These are phyloP conservation scores for Pristiophorus japonicus DNA, from an alignment of 2,113 vertebrate genomes.

Conservation along the genomic window DNA sequence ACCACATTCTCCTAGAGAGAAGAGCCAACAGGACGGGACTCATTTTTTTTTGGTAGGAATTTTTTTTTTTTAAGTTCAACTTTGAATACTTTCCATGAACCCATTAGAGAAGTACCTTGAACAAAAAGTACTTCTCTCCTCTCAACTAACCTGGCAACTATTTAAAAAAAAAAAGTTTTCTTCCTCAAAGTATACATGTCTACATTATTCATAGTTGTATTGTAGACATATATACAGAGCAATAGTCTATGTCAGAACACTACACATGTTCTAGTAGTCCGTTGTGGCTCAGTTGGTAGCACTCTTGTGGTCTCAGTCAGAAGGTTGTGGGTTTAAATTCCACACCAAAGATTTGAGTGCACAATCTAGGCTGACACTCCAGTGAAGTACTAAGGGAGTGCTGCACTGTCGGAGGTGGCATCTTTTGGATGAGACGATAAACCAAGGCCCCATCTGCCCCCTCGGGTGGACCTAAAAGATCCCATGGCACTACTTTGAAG, in stretches of 20 bases:
- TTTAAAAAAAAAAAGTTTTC: not conserved
- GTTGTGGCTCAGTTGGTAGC: no score
- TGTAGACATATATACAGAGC: not conserved
- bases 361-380: not conserved
- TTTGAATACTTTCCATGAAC: not conserved
- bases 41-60: not conserved
- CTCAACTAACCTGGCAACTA: not conserved
- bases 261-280: not conserved
- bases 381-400: no score
- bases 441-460: no score
- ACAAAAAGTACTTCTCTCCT: not conserved
- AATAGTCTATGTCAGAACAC: no score
- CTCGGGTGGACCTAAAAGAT: no score
- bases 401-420: no score
- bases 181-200: not conserved
- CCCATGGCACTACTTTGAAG: no score
- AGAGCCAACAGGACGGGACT: not conserved
- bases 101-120: not conserved
- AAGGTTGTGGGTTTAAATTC: not conserved
- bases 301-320: no score
- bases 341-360: not conserved
- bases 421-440: no score
- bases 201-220: not conserved
- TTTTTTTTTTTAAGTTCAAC: not conserved
- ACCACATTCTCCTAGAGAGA: not conserved